Evolutionary conservation across 2,113 vertebrate species (phyloP), one percentile per base, ranked within the genome.

Genomic region (Axis porcinus): DNA sequence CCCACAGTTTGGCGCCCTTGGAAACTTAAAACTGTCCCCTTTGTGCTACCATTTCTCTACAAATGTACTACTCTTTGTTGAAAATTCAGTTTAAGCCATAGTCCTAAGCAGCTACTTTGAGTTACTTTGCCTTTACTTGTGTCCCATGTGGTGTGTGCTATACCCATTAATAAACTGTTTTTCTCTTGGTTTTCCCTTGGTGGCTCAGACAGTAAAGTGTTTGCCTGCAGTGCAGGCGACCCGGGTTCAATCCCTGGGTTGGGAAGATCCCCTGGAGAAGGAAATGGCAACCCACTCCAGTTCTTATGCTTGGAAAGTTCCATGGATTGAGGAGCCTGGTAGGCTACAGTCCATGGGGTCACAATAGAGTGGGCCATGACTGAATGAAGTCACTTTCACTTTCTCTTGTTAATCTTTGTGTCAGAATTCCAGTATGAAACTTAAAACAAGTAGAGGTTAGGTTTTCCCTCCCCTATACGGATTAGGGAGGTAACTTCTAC

Each of bases 151-250:
- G 23, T 43, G 12, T 43, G 70, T 76, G 12, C 1, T 27, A 27
- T 27, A 43, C 40, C 13, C 23, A 15, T 43, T 43, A 43, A 76
- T 76, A 43, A 76, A 27, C 40, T 27, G 70, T 3, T 15, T 76
- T 76, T 43, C 70, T 43, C 79, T 83, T 25, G 11, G 3, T 50
- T 13, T 74, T 40, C 36, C n/a, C 67, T 25, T 25, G 67, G 21
- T 25, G 67, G n/a, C 36, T 74, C 10, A 25, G 36, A 74, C 11
- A 36, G 67, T 74, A 25, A 74, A 40, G 67, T 5, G 1, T 40
- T 6, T 25, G 19, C 5, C 36, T 74, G 10, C 36, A 74, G 5
- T 40, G 36, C 0, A 0, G 17, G n/a, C 40, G 67, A 40, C 36
- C 19, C 0, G 5, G 21, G 21, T 21, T 40, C 10, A 0, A 40